These are phyloP conservation scores for Drosophila tani DNA, from an alignment of 1,140 invertebrate species.

Conservation along the genomic window DNA sequence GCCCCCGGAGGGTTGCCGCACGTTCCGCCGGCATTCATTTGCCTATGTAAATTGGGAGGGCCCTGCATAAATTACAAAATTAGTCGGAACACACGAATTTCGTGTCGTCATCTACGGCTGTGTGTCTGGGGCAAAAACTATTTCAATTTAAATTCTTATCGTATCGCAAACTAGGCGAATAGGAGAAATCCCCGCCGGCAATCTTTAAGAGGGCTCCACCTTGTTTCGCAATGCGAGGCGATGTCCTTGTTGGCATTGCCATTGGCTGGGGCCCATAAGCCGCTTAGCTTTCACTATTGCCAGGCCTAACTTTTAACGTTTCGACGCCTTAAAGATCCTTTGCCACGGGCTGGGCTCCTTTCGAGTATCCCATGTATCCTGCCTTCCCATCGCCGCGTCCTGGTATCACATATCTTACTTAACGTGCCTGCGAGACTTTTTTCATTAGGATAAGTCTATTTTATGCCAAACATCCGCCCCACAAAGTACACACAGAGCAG, in stretches of 20 bases:
- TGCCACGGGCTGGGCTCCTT: conserved; percentile 12
- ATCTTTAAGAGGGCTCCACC: conserved; percentile 43
- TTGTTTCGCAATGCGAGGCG: conserved; percentile 26
- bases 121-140: conserved; percentile 57
- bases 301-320: conserved; percentile 79
- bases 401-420: conserved; percentile 80
- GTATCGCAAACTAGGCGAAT: conserved; percentile 54
- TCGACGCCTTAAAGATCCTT: conserved; percentile 70
- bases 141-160: conserved; percentile 77
- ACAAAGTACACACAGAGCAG: conserved; percentile 14
- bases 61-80: conserved; percentile 67
- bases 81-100: conserved; percentile 58
- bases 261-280: conserved; percentile 52
- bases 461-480: conserved; percentile 72
- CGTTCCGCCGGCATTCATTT: conserved; percentile 45
- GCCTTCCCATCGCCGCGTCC: conserved; percentile 15
- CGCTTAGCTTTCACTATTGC: conserved; percentile 73
- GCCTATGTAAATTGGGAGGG: conserved; percentile 58
- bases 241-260: conserved; percentile 42
- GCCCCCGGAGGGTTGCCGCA: conserved; percentile 23
- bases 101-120: conserved; percentile 36
- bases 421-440: conserved; percentile 81
- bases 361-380: conserved; percentile 17
- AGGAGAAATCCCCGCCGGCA: conserved; percentile 37
- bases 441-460: conserved; percentile 84